These are phyloP conservation scores for Arvicanthis niloticus DNA, from an alignment of 2,113 vertebrate species.

Conservation along the genomic window DNA sequence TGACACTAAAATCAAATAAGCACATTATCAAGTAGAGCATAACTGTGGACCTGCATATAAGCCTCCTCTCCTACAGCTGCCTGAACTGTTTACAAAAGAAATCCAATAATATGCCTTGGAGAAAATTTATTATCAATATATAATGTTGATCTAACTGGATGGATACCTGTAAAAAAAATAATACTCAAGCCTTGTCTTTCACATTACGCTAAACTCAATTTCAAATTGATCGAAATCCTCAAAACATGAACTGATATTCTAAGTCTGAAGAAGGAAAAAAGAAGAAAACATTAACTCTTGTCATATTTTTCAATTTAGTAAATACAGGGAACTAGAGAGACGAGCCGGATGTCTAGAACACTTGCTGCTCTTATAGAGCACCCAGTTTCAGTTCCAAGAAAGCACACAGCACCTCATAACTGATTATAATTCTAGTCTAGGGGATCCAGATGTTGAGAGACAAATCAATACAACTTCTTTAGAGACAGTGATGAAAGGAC, in stretches of 20 bases:
- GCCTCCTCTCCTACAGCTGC: not conserved
- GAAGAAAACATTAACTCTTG: not conserved
- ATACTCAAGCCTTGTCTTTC: not conserved
- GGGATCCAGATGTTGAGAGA: not conserved
- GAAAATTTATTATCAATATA: not conserved
- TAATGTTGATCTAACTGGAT: not conserved
- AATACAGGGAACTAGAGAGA: not conserved
- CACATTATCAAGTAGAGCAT: not conserved
- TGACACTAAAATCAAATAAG: not conserved
- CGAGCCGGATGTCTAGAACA: not conserved
- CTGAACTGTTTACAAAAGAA: not conserved
- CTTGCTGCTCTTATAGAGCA: not conserved
- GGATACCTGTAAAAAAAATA: not conserved
- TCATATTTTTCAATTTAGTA: not conserved
- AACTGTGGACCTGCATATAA: not conserved
- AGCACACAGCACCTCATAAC: not conserved
- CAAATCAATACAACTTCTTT: not conserved
- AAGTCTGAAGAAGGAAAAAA: not conserved
- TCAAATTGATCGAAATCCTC: not conserved
- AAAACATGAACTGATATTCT: not conserved
- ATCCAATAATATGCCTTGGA: not conserved
- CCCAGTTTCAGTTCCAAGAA: not conserved
- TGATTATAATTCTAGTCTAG: not conserved
- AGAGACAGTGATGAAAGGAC: not conserved
- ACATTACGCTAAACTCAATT: not conserved